phyloP scores from a whole-genome alignment of 2,888 invertebrate genomes.

The Clanis bilineata region DNA sequence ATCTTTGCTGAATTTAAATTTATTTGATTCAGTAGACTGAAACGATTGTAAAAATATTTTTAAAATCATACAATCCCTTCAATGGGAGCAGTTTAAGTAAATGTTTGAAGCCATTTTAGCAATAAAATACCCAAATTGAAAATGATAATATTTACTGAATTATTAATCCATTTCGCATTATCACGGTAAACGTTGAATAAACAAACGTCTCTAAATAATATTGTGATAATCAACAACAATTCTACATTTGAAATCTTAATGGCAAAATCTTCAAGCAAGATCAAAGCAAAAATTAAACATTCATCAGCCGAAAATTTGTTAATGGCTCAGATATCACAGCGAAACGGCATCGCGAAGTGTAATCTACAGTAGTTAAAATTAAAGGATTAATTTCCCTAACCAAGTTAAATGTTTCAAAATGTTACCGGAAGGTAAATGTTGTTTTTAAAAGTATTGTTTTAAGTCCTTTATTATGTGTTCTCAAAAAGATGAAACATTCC shows the following conservation, averaged over 20 bases:
- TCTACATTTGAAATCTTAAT: neutral
- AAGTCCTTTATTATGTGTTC: neutral
- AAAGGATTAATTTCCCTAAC: neutral
- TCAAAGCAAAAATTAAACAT: slow-evolving; percentile 13
- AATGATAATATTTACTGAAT: neutral
- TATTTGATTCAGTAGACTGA: neutral
- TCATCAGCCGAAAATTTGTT: neutral
- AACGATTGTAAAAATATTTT: neutral
- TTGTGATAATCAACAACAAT: neutral
- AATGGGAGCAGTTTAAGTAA: no score
- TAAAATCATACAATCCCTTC: no score
- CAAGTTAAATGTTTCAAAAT: neutral
- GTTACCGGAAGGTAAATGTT: neutral
- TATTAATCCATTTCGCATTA: neutral
- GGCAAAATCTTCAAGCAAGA: neutral
- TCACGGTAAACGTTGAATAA: neutral
- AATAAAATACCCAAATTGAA: neutral
- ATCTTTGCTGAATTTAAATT: slow-evolving; percentile 2
- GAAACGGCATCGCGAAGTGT: neutral
- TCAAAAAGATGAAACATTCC: neutral
- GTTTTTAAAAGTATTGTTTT: neutral
- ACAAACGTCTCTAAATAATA: neutral
- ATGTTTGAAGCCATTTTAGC: no score
- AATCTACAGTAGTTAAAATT: neutral
- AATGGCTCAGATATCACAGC: neutral